These are phyloP conservation scores for Apaloderma vittatum DNA, from an alignment of 2,113 vertebrate genomes.

Conservation along the genomic window DNA sequence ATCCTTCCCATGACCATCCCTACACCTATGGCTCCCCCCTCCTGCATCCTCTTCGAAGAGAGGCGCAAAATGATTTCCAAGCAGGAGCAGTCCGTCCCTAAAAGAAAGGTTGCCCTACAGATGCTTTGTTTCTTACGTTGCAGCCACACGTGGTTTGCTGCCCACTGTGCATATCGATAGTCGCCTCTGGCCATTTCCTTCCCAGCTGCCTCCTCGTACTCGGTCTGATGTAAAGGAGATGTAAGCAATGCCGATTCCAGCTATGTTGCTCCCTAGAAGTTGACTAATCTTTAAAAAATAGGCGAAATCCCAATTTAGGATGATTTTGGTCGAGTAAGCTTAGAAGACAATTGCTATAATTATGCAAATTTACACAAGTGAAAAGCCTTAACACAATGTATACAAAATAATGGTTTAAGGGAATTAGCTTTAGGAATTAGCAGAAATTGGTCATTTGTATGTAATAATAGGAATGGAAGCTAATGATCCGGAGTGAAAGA, in stretches of 20 bases:
- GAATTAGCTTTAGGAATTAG: conserved; percentile 72
- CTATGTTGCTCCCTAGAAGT: not conserved
- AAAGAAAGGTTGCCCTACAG: not conserved
- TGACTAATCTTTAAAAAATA: conserved; percentile 21
- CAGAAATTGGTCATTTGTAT: conserved; percentile 79
- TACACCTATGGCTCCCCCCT: not conserved
- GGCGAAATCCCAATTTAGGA: conserved; percentile 63
- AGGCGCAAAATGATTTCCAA: not conserved
- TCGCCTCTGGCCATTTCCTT: not conserved
- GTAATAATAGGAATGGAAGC: conserved; percentile 79
- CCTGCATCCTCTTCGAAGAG: not conserved
- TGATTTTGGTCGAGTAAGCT: conserved; percentile 43
- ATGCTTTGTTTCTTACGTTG: accelerated
- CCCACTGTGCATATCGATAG: accelerated
- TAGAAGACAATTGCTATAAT: conserved; percentile 79
- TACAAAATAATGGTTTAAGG: conserved; percentile 79
- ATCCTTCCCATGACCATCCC: not conserved
- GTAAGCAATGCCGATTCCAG: not conserved
- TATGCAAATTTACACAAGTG: conserved; percentile 79
- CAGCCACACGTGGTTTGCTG: not conserved
- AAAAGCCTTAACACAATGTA: conserved; percentile 78
- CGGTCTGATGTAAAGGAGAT: not conserved
- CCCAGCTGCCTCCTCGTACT: not conserved
- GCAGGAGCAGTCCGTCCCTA: not conserved
- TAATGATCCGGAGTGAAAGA: conserved; percentile 67